Evolutionary conservation across 2,797 vertebrate species (phyloP).

Genomic region (Scleropages formosus): DNA sequence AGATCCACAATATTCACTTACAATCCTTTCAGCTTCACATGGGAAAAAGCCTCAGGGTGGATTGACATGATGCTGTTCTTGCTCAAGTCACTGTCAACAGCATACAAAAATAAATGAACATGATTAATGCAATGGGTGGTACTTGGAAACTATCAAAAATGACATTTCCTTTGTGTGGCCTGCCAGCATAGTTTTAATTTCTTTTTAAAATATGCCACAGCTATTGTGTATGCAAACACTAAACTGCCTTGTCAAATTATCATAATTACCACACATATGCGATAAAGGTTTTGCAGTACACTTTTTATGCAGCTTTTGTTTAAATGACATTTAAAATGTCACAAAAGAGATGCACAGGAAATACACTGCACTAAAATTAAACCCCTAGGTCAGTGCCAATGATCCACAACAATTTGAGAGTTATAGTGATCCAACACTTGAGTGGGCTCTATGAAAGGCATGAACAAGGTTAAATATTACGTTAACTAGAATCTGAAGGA

Average conservation of each 20-base stretch:
- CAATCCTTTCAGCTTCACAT: constrained; percentile 82
- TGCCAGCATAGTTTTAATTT: background rate
- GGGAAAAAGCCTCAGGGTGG: constrained; percentile 83
- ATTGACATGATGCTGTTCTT: constrained; percentile 90
- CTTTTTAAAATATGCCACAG: background rate
- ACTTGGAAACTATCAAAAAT: background rate
- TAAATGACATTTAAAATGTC: background rate
- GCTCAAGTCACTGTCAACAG: constrained; percentile 79
- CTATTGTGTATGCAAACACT: constrained; percentile 4
- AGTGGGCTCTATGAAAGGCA: background rate
- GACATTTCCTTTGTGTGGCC: background rate
- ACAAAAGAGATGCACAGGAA: background rate
- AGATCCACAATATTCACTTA: constrained; percentile 66
- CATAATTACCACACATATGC: constrained; percentile 15
- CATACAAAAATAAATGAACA: constrained; percentile 22
- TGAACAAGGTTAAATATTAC: background rate
- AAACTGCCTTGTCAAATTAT: background rate
- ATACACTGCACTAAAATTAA: background rate
- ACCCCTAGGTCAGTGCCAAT: background rate
- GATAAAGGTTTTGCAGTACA: background rate
- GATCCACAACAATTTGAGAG: too few species aligned
- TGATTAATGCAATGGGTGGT: background rate
- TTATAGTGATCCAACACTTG: background rate
- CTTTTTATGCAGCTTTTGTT: background rate
- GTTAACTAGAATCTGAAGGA: too few species aligned